phyloP scores from a whole-genome alignment of 2,888 invertebrate genomes.

The Scaptomyza flava region DNA sequence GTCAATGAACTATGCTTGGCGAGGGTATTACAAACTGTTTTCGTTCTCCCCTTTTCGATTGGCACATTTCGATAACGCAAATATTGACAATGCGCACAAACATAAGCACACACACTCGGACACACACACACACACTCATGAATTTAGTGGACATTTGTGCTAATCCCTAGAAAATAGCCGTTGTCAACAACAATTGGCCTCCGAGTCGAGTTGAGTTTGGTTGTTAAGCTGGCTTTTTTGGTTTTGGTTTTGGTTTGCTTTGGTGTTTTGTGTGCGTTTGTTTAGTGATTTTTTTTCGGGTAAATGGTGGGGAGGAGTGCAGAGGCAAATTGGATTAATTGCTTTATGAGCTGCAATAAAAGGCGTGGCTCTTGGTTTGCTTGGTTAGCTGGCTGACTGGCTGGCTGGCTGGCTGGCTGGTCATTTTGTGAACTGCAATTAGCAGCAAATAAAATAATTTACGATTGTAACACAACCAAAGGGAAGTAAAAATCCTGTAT shows the following conservation, averaged over 20 bases:
- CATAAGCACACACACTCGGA: not conserved
- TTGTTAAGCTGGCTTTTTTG: constrained; percentile 55
- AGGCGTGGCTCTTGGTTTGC: constrained; percentile 46
- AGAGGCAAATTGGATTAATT: constrained; percentile 63
- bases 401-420: constrained; percentile 38
- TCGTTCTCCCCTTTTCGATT: constrained; percentile 23
- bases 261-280: constrained; percentile 6
- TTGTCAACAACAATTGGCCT: constrained; percentile 62
- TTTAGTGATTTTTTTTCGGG: constrained; percentile 1
- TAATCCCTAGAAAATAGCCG: constrained; percentile 68
- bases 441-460: constrained; percentile 80
- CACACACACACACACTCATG: not conserved
- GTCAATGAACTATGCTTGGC: not conserved
- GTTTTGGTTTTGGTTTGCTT: constrained; percentile 12
- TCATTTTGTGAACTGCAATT: constrained; percentile 74
- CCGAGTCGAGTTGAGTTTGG: constrained; percentile 26
- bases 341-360: constrained; percentile 79
- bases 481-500: constrained; percentile 44
- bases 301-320: not conserved
- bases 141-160: constrained; percentile 25
- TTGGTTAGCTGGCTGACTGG: constrained; percentile 24
- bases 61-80: constrained; percentile 47
- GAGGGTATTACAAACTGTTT: not conserved
- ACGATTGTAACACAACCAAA: constrained; percentile 69
- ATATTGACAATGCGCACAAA: constrained; percentile 52